These are phyloP conservation scores for Bombyx mori DNA, from an alignment of 1,140 invertebrate genomes.

Conservation along the genomic window ASM3026992v2 NC_085134.1:3976001-3976500, in stretches of 20 bases:
- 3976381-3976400: slow-evolving; percentile 22
- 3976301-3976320: slow-evolving; percentile 22
- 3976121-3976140: too few species aligned
- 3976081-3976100: too few species aligned
- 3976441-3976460: slow-evolving; percentile 8
- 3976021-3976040: too few species aligned
- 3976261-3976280: neutral
- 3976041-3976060: too few species aligned
- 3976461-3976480: slow-evolving; percentile 9
- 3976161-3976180: too few species aligned
- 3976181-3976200: too few species aligned
- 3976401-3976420: slow-evolving; percentile 25
- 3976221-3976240: neutral
- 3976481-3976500: slow-evolving; percentile 12
- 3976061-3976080: too few species aligned
- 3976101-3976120: too few species aligned
- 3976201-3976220: neutral
- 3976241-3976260: neutral
- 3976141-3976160: too few species aligned
- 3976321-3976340: slow-evolving; percentile 26
- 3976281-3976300: slow-evolving; percentile 17
- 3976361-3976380: slow-evolving; percentile 33
- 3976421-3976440: slow-evolving; percentile 42
- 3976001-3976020: too few species aligned
- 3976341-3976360: slow-evolving; percentile 27